Evolutionary conservation across 2,797 vertebrate genomes (phyloP).

Genomic region (Choloepus didactylus): DNA sequence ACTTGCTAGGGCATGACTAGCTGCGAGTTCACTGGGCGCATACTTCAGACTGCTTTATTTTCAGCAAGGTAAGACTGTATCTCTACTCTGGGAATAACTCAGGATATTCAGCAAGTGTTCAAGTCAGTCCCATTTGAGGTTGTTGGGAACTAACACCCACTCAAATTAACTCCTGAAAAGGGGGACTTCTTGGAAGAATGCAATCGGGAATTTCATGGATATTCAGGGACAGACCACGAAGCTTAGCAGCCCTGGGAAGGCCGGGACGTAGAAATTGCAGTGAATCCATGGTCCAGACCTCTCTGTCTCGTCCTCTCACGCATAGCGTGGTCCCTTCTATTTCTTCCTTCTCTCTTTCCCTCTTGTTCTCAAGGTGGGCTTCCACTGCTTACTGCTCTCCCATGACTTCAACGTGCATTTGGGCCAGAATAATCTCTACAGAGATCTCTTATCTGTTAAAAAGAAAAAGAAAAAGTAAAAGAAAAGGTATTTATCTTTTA

Average conservation of each 20-base stretch:
- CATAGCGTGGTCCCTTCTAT: accelerated
- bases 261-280: background rate
- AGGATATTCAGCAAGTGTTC: background rate
- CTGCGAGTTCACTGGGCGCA: background rate
- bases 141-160: background rate
- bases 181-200: background rate
- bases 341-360: slow-evolving; percentile 40
- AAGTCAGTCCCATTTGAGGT: background rate
- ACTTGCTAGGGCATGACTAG: slow-evolving; percentile 19
- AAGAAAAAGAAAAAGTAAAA: background rate
- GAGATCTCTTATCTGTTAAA: background rate
- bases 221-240: background rate
- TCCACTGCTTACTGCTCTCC: background rate
- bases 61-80: slow-evolving; percentile 67
- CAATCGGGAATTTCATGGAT: background rate
- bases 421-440: background rate
- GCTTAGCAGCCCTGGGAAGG: background rate
- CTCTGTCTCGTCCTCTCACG: background rate
- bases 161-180: background rate
- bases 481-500: background rate
- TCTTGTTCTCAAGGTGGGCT: background rate
- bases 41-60: slow-evolving; percentile 28
- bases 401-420: background rate
- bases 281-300: background rate
- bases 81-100: background rate